Evolutionary conservation across 2,113 vertebrate genomes (phyloP).

Genomic region (Bubo blakistoni): DNA sequence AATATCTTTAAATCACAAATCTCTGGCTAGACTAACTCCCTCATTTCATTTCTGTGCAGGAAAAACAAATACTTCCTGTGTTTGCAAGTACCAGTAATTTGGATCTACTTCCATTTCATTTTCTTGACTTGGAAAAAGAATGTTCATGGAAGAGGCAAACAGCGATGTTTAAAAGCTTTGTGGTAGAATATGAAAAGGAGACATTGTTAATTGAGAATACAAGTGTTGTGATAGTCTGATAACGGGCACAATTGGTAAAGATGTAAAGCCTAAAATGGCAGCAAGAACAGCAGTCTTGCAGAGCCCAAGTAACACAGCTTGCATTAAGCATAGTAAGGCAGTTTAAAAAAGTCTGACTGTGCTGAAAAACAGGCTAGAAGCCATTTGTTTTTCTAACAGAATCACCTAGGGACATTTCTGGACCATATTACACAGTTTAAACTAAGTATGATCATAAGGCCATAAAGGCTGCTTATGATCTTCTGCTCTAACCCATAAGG

Average conservation of each 20-base stretch:
- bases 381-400: neutral
- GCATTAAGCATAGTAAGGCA: neutral
- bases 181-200: neutral
- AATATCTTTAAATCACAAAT: neutral
- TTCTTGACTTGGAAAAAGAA: neutral
- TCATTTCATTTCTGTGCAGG: neutral
- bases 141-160: neutral
- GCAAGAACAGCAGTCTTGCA: neutral
- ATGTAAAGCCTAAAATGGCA: neutral
- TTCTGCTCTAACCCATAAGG: neutral
- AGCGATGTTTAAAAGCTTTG: neutral
- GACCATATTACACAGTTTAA: neutral
- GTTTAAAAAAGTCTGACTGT: neutral
- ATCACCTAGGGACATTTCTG: neutral
- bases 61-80: neutral
- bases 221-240: no score
- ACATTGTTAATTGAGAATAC: neutral
- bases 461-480: neutral
- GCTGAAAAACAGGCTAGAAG: neutral
- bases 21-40: neutral
- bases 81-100: neutral
- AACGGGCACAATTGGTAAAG: neutral
- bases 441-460: neutral
- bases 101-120: neutral
- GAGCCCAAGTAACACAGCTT: neutral